phyloP scores from a whole-genome alignment of 2,888 invertebrate genomes.

The Fabriciana adippe region DNA sequence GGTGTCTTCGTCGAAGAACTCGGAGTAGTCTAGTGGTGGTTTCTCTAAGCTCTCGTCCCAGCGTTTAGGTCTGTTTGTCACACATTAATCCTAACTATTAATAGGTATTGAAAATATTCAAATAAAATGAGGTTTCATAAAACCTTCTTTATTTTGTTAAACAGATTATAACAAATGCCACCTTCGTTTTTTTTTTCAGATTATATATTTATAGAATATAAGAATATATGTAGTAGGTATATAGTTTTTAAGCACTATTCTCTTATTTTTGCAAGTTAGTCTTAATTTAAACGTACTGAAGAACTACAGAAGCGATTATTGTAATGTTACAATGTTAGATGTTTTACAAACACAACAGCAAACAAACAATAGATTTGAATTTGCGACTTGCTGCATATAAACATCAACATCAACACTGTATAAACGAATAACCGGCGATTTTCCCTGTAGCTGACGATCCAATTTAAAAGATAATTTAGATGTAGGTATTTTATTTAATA shows the following conservation, averaged over 20 bases:
- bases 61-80: constrained; percentile 87
- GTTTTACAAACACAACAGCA: constrained; percentile 4
- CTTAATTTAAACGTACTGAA: too few relatives aligned
- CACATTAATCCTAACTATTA: neutral
- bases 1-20: constrained; percentile 97
- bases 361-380: constrained; percentile 6
- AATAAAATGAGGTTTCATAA: neutral
- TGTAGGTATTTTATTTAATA: too few relatives aligned
- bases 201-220: too few relatives aligned
- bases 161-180: too few relatives aligned
- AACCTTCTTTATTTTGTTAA: too few relatives aligned
- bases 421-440: neutral
- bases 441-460: too few relatives aligned
- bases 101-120: neutral
- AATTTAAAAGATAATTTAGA: too few relatives aligned
- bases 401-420: neutral
- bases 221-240: too few relatives aligned
- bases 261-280: too few relatives aligned
- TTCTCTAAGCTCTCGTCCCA: constrained; percentile 98
- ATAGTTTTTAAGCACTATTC: too few relatives aligned
- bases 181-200: too few relatives aligned
- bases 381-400: neutral
- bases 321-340: neutral
- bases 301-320: too few relatives aligned
- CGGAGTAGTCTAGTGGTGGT: constrained; percentile 97